Evolutionary conservation across 2,888 invertebrate genomes (phyloP).

Genomic region (Agrilus mali): DNA sequence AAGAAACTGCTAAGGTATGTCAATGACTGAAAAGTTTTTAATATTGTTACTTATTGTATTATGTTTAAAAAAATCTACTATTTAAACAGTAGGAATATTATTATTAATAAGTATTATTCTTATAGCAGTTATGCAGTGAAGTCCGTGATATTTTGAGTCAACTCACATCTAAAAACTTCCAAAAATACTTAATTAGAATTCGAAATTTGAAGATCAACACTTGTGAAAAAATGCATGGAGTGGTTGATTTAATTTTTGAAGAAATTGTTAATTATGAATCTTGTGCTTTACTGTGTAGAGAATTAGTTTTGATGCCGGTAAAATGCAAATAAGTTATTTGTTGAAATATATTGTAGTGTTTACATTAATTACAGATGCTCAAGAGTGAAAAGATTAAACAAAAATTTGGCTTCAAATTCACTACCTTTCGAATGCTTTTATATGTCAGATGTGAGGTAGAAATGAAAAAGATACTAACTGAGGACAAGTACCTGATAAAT

Average conservation of each 20-base stretch:
- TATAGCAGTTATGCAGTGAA: slow-evolving; percentile 59
- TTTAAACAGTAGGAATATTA: too few species aligned
- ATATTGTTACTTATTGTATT: too few species aligned
- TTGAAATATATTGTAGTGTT: not conserved
- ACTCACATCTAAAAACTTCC: slow-evolving; percentile 88
- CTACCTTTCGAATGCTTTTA: slow-evolving; percentile 64
- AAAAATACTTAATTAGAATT: slow-evolving; percentile 66
- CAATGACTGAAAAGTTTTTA: too few species aligned
- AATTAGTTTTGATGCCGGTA: slow-evolving; percentile 51
- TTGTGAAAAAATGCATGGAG: slow-evolving; percentile 62
- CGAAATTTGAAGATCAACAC: slow-evolving; percentile 65
- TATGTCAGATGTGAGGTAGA: slow-evolving; percentile 78
- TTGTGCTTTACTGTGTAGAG: slow-evolving; percentile 78
- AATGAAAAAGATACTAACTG: slow-evolving; percentile 53
- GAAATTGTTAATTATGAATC: slow-evolving; percentile 87
- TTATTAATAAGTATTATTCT: slow-evolving; percentile 3
- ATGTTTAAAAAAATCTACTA: too few species aligned
- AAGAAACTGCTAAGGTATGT: too few species aligned
- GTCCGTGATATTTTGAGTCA: slow-evolving; percentile 85
- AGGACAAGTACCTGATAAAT: too few species aligned
- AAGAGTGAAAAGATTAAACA: slow-evolving; percentile 6
- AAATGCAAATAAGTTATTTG: not conserved
- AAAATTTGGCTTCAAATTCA: slow-evolving; percentile 23
- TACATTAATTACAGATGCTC: slow-evolving; percentile 5
- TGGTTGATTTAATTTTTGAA: slow-evolving; percentile 83